Evolutionary conservation across 2,888 invertebrate species (phyloP).

Genomic region (Agonopterix arenella): DNA sequence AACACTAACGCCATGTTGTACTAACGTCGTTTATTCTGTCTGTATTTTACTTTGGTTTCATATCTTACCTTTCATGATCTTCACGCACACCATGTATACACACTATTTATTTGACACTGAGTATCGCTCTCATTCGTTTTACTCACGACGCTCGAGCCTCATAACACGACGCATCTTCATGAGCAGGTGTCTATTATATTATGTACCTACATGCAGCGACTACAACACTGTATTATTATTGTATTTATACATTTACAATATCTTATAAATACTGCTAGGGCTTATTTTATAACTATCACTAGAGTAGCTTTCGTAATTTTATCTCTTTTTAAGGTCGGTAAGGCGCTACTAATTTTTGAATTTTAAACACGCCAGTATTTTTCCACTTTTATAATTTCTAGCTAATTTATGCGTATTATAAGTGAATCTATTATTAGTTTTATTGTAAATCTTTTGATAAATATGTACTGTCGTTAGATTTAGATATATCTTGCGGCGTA

Average conservation of each 20-base stretch:
- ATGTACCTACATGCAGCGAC: conserved; percentile 20
- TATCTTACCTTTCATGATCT: conserved; percentile 60
- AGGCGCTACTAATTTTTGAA: conserved; percentile 43
- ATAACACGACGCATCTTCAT: conserved; percentile 31
- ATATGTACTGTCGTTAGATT: conserved; percentile 34
- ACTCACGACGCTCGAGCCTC: conserved; percentile 36
- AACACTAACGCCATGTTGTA: conserved; percentile 35
- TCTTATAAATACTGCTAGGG: conserved; percentile 47
- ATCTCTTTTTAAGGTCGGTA: conserved; percentile 40
- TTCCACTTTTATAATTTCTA: conserved; percentile 52
- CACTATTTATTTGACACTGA: conserved; percentile 43
- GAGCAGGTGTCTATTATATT: conserved; percentile 18
- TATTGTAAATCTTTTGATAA: conserved; percentile 23
- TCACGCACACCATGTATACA: conserved; percentile 54
- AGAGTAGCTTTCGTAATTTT: conserved; percentile 54
- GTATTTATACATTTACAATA: conserved; percentile 34
- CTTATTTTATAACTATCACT: conserved; percentile 56
- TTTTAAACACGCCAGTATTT: conserved; percentile 56
- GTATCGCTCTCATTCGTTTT: conserved; percentile 46
- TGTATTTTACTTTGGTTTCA: conserved; percentile 46
- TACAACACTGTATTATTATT: conserved; percentile 24
- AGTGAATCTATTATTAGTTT: conserved; percentile 33
- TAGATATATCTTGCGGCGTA: conserved; percentile 32
- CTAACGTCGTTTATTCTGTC: conserved; percentile 39
- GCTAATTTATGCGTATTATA: conserved; percentile 47